A percentile compares a stretch with the other conserved stretches of the same genome.
Conservation (phyloP, 1,140 invertebrate species). For the Pseudomyrmex flavicornis region DNA sequence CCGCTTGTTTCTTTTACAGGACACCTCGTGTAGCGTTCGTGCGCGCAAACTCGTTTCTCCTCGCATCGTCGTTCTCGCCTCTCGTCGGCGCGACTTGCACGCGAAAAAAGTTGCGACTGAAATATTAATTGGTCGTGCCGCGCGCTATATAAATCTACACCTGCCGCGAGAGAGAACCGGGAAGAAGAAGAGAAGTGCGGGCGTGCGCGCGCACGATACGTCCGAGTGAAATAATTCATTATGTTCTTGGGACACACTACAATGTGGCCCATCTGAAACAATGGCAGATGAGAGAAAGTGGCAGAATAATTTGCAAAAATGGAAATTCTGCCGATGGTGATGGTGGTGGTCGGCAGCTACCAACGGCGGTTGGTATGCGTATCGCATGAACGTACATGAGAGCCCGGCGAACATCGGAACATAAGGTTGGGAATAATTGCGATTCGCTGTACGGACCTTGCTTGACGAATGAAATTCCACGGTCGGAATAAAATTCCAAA, state of each 20-base stretch:
- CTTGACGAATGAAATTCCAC: conserved; percentile 72
- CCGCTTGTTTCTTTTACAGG: conserved; percentile 32
- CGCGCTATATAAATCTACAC: conserved; percentile 62
- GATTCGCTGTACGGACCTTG: conserved; percentile 68
- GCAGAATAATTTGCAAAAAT: conserved; percentile 75
- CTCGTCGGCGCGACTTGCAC: conserved; percentile 43
- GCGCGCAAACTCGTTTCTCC: conserved; percentile 46
- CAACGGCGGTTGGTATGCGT: conserved; percentile 51
- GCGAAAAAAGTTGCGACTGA: conserved; percentile 76
- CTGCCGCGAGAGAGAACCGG: conserved; percentile 27
- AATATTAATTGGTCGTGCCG: conserved; percentile 80
- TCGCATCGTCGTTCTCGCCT: conserved; percentile 48
- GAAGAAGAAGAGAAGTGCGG: not conserved
- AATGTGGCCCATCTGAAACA: conserved; percentile 51
- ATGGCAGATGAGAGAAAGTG: conserved; percentile 55
- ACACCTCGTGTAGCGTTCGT: not conserved
- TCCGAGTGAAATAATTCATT: conserved; percentile 67
- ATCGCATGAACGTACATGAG: conserved; percentile 35
- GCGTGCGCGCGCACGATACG: not conserved
- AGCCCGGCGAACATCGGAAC: conserved; percentile 52
- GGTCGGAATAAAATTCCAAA: conserved; percentile 70
- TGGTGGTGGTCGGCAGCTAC: too few relatives aligned
- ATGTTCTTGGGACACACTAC: conserved; percentile 44
- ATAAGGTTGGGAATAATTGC: conserved; percentile 71
- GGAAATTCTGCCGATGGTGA: conserved; percentile 65